These are phyloP conservation scores for Phataginus tetradactyla DNA, from an alignment of 2,797 vertebrate genomes.

Conservation along the genomic window DNA sequence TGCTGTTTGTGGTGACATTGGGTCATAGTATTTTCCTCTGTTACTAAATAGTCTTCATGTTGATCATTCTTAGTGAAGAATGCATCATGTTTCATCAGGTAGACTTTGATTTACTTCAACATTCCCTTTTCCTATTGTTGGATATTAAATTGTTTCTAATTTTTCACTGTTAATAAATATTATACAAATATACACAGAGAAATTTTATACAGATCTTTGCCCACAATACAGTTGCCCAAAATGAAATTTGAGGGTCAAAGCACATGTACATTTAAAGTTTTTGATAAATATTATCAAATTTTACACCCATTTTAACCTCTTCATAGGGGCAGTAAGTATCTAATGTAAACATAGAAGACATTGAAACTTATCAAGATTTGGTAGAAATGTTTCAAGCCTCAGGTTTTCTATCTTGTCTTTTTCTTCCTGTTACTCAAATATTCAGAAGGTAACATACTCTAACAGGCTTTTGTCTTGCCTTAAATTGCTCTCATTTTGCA, in stretches of 20 bases:
- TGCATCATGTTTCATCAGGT: not conserved
- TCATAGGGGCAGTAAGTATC: not conserved
- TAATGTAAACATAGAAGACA: not conserved
- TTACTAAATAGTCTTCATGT: not conserved
- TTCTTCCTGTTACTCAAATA: not conserved
- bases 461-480: slow-evolving; percentile 8
- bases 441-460: not conserved
- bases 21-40: not conserved
- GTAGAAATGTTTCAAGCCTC: not conserved
- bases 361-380: not conserved
- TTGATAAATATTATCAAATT: not conserved
- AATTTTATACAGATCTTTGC: not conserved
- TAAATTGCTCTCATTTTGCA: slow-evolving; percentile 55
- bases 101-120: not conserved
- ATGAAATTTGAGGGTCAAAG: not conserved
- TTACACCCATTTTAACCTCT: not conserved
- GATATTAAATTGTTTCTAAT: not conserved
- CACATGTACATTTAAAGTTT: not conserved
- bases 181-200: not conserved
- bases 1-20: not conserved
- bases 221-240: slow-evolving; percentile 21
- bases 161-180: slow-evolving; percentile 2
- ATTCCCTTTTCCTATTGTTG: not conserved
- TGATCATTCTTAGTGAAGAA: not conserved
- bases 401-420: not conserved